A percentile compares a stretch with the other conserved stretches of the same genome.
These are phyloP conservation scores for Cassiopea andromeda DNA, from an alignment of 30 jellyfish, hydroid and myxozoan species.

Conservation along the genomic window DNA sequence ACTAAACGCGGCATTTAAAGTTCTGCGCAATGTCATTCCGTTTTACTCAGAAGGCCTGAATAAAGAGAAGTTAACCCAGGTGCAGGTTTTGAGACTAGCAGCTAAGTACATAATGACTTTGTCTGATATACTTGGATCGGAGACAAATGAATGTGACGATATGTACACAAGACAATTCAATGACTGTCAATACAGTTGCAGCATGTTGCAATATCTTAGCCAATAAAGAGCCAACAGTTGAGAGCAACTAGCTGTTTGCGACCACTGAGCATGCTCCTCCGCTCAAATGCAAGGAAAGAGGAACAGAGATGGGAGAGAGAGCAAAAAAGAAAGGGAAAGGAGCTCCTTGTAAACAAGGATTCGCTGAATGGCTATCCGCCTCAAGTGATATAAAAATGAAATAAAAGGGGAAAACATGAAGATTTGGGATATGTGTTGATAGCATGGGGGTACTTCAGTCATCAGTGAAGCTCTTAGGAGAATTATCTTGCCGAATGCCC, in stretches of 20 bases:
- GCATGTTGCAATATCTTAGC: slow-evolving; percentile 42
- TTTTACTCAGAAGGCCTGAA: slow-evolving; percentile 70
- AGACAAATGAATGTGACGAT: slow-evolving; percentile 50
- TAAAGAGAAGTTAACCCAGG: slow-evolving; percentile 84
- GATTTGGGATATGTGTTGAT: too few relatives aligned
- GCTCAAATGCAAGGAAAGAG: too few relatives aligned
- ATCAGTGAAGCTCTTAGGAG: too few relatives aligned
- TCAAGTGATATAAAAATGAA: too few relatives aligned
- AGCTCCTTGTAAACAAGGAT: too few relatives aligned
- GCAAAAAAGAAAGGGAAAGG: too few relatives aligned
- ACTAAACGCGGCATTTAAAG: slow-evolving; percentile 87
- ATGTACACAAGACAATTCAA: slow-evolving; percentile 40
- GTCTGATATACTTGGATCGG: slow-evolving; percentile 71
- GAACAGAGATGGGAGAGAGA: too few relatives aligned
- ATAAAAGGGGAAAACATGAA: too few relatives aligned
- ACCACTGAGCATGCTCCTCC: too few relatives aligned
- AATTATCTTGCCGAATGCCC: too few relatives aligned
- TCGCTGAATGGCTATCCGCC: too few relatives aligned
- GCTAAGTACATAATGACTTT: slow-evolving; percentile 77
- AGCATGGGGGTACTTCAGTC: too few relatives aligned
- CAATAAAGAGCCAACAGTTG: slow-evolving; percentile 15
- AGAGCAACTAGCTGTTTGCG: neutral
- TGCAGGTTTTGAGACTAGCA: slow-evolving; percentile 81
- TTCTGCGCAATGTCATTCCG: slow-evolving; percentile 76
- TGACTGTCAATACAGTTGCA: slow-evolving; percentile 32